Conservation (phyloP, 1,140 invertebrate species). For the Dendroctonus valens region DNA sequence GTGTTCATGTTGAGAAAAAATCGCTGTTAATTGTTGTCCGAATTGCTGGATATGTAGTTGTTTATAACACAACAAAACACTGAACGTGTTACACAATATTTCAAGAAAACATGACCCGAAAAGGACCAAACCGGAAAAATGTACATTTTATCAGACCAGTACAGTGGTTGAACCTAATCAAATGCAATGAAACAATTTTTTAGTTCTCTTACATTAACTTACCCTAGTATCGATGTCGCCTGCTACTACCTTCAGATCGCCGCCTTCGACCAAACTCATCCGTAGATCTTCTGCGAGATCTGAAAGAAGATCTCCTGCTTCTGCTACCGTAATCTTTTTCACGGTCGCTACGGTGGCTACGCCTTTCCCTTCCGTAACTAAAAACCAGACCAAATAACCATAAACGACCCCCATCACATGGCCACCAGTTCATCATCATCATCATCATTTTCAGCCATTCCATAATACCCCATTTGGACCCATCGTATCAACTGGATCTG, state of each 20-base stretch:
- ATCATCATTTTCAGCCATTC: conserved; percentile 20
- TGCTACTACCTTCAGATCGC: conserved; percentile 40
- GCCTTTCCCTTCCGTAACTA: conserved; percentile 49
- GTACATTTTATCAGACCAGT: too few species aligned
- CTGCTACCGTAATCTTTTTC: conserved; percentile 41
- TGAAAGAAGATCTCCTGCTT: conserved; percentile 39
- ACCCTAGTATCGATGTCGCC: conserved; percentile 44
- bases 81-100: too few species aligned
- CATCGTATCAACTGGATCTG: conserved; percentile 17
- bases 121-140: too few species aligned
- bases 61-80: too few species aligned
- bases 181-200: too few species aligned
- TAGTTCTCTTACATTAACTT: not conserved
- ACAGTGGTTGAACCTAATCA: too few species aligned
- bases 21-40: too few species aligned
- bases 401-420: conserved; percentile 12
- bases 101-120: too few species aligned
- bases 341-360: conserved; percentile 42
- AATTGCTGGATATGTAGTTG: too few species aligned
- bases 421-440: conserved; percentile 37
- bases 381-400: conserved; percentile 43
- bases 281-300: conserved; percentile 42
- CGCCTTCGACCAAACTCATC: conserved; percentile 43
- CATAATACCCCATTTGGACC: conserved; percentile 13
- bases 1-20: too few species aligned